Percentiles rank a stretch among this genome's conserved stretches.
Evolutionary conservation across 2,113 vertebrate genomes (phyloP).

Genomic region (Rousettus leschenaultii): DNA sequence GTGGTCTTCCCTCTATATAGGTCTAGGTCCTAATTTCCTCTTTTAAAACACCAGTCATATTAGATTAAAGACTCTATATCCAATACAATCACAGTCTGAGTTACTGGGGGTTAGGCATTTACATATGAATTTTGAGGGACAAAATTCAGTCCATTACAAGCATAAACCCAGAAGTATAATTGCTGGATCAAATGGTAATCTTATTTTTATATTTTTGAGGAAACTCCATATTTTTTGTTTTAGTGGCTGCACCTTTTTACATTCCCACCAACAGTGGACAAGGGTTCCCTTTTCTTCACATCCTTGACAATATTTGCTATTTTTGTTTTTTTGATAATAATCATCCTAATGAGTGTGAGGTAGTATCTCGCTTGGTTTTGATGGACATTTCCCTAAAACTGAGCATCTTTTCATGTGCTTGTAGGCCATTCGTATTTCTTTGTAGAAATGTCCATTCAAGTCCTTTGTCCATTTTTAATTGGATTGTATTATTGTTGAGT

Average conservation of each 20-base stretch:
- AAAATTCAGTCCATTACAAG: not conserved
- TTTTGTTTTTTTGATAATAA: not conserved
- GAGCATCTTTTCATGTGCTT: not conserved
- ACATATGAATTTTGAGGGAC: not conserved
- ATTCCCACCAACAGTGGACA: not conserved
- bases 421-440: not conserved
- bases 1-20: not conserved
- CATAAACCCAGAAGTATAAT: not conserved
- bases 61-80: not conserved
- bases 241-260: not conserved
- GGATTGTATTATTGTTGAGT: not conserved
- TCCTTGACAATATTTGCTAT: not conserved
- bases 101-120: not conserved
- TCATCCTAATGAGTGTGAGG: not conserved
- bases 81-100: not conserved
- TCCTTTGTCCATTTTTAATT: not conserved
- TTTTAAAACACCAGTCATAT: not conserved
- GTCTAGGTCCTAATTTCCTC: not conserved
- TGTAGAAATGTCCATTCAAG: not conserved
- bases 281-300: not conserved
- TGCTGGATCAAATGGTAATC: not conserved
- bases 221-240: not conserved
- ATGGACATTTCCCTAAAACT: not conserved
- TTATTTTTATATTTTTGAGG: not conserved
- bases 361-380: not conserved